Percentiles rank a stretch among this genome's conserved stretches.
Evolutionary conservation across 30 jellyfish, hydroid and myxozoan species (phyloP).

Genomic region (Mastigias papua): DNA sequence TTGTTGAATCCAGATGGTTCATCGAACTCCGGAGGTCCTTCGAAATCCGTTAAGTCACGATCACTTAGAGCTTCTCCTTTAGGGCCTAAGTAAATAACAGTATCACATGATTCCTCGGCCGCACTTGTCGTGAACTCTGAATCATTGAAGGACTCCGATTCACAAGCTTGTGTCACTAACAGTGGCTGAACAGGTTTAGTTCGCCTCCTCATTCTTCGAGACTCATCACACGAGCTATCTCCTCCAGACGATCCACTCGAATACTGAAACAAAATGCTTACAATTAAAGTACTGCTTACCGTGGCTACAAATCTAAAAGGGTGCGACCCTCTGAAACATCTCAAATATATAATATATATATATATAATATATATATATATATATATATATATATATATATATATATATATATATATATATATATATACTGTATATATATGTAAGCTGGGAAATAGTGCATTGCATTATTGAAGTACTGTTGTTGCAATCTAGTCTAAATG

Average conservation of each 20-base stretch:
- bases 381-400: too few species aligned
- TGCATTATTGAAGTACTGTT: too few species aligned
- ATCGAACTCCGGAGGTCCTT: constrained; percentile 81
- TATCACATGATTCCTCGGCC: constrained; percentile 98
- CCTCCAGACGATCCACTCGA: constrained; percentile 98
- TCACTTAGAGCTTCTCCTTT: constrained; percentile 83
- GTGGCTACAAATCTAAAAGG: too few species aligned
- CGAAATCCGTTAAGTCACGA: constrained; percentile 92
- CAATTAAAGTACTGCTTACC: too few species aligned
- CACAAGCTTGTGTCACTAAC: constrained; percentile 92
- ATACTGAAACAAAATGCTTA: constrained; percentile 40
- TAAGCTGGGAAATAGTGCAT: too few species aligned
- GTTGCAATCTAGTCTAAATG: too few species aligned
- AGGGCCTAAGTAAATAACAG: constrained; percentile 94
- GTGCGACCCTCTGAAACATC: too few species aligned
- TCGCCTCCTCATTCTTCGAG: constrained; percentile 78
- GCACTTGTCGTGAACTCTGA: constrained; percentile 98
- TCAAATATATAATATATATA: too few species aligned
- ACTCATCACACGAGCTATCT: constrained; percentile 97
- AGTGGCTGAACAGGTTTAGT: constrained; percentile 95
- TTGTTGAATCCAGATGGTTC: constrained; percentile 15
- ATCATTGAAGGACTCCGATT: constrained; percentile 86
- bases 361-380: too few species aligned
- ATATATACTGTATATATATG: too few species aligned
- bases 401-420: too few species aligned